phyloP scores from a whole-genome alignment of 2,797 vertebrate species.

The Myripristis jacobus region DNA sequence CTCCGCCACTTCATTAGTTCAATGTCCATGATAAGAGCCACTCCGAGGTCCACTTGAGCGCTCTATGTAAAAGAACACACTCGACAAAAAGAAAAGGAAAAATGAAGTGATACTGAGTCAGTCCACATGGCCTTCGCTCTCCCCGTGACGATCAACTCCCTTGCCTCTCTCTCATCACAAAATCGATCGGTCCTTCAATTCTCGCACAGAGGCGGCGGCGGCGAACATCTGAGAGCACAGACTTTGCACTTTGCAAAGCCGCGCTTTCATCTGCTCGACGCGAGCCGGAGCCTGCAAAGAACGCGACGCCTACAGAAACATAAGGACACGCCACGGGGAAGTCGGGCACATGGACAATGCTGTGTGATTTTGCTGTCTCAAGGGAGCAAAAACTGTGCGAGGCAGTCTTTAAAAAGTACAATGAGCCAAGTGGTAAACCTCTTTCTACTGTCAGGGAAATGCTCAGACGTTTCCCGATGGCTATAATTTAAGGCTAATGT shows the following conservation, averaged over 20 bases:
- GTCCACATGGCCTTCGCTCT: not conserved
- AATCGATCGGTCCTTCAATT: constrained; percentile 39
- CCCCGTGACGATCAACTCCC: constrained; percentile 16
- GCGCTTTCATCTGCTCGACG: not conserved
- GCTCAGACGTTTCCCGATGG: constrained; percentile 6
- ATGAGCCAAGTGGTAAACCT: constrained; percentile 40
- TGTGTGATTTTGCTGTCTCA: not conserved
- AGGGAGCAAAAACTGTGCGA: constrained; percentile 2
- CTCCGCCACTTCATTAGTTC: constrained; percentile 22
- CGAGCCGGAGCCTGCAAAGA: not conserved
- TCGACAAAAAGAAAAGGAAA: not conserved
- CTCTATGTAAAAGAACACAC: constrained; percentile 1
- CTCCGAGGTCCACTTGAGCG: constrained; percentile 2
- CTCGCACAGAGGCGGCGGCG: constrained; percentile 1
- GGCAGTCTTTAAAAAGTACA: constrained; percentile 40
- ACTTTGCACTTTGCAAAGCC: not conserved
- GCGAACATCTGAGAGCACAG: not conserved
- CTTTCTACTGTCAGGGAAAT: constrained; percentile 30
- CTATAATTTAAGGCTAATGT: constrained; percentile 57
- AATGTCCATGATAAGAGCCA: constrained; percentile 10
- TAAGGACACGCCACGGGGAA: constrained; percentile 6
- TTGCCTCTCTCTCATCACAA: not conserved
- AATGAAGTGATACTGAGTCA: constrained; percentile 2
- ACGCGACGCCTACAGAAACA: not conserved
- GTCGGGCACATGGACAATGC: constrained; percentile 5